A percentile compares a stretch with the other conserved stretches of the same genome.
phyloP scores from a whole-genome alignment of 2,888 invertebrate genomes.

The Spisula subtruncata region DNA sequence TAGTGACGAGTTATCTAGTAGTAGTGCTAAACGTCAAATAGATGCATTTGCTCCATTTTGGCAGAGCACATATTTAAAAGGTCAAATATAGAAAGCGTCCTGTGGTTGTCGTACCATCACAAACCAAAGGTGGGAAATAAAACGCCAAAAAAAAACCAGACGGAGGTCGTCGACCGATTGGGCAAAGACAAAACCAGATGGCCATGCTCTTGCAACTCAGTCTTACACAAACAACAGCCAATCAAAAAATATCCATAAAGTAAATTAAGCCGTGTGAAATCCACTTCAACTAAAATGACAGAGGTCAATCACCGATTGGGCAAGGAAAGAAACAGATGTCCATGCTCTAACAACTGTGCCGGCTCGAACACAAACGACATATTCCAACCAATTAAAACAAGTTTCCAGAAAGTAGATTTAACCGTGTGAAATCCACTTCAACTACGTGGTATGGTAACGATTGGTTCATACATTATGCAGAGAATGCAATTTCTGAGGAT shows the following conservation, averaged over 20 bases:
- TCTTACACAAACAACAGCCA: not conserved
- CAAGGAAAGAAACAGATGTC: too few species aligned
- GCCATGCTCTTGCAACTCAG: too few species aligned
- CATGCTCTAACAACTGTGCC: too few species aligned
- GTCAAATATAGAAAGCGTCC: too few species aligned
- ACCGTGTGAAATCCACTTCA: not conserved
- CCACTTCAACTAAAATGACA: not conserved
- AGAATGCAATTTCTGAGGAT: not conserved
- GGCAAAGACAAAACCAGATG: too few species aligned
- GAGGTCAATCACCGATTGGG: too few species aligned
- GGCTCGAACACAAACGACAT: not conserved
- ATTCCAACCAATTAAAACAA: not conserved
- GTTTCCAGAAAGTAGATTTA: slow-evolving; percentile 7
- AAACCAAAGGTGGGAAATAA: not conserved
- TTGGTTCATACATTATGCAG: not conserved
- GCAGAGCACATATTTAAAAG: too few species aligned
- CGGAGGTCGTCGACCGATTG: too few species aligned
- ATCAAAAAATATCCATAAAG: not conserved
- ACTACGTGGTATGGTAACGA: not conserved
- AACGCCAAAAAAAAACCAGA: too few species aligned
- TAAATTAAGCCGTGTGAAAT: not conserved
- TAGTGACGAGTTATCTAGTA: too few species aligned
- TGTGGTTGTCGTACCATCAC: not conserved
- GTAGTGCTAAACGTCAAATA: too few species aligned
- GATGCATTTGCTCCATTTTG: too few species aligned